Evolutionary conservation across 2,888 invertebrate species (phyloP).

Genomic region (Drosophila maculinotata): DNA sequence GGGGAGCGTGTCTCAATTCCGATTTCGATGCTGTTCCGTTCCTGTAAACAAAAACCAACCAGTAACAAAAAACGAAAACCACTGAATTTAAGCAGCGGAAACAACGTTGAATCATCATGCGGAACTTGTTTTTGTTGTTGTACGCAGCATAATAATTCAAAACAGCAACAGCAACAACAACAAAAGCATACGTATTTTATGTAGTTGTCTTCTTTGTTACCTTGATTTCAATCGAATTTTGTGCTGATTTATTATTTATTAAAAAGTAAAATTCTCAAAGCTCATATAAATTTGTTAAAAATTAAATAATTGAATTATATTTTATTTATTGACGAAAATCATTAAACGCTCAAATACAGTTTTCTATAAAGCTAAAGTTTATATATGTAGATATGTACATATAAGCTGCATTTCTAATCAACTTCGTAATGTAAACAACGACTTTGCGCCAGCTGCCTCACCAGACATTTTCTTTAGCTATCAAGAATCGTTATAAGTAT

Average conservation of each 20-base stretch:
- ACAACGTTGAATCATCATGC: constrained; percentile 73
- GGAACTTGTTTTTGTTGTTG: constrained; percentile 71
- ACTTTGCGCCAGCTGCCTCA: constrained; percentile 39
- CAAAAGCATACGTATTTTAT: constrained; percentile 18
- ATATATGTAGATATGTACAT: too few species aligned
- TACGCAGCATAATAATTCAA: constrained; percentile 40
- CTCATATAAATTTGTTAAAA: too few species aligned
- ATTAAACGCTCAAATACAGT: too few species aligned
- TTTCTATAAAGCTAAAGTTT: too few species aligned
- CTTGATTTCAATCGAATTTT: constrained; percentile 2
- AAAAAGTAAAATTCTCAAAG: too few species aligned
- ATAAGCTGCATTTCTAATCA: constrained; percentile 48
- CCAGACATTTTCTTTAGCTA: background rate
- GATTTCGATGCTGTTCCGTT: constrained; percentile 27
- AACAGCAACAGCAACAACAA: constrained; percentile 24
- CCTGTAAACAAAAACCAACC: constrained; percentile 59
- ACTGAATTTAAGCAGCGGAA: constrained; percentile 58
- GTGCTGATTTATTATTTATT: too few species aligned
- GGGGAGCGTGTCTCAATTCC: constrained; percentile 4
- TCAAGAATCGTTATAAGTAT: too few species aligned
- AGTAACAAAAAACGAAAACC: constrained; percentile 39
- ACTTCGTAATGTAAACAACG: constrained; percentile 63
- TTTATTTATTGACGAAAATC: too few species aligned
- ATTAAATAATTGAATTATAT: too few species aligned
- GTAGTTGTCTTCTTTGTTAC: constrained; percentile 25